Evolutionary conservation across 2,797 vertebrate genomes (phyloP).

Genomic region (Takifugu rubripes): DNA sequence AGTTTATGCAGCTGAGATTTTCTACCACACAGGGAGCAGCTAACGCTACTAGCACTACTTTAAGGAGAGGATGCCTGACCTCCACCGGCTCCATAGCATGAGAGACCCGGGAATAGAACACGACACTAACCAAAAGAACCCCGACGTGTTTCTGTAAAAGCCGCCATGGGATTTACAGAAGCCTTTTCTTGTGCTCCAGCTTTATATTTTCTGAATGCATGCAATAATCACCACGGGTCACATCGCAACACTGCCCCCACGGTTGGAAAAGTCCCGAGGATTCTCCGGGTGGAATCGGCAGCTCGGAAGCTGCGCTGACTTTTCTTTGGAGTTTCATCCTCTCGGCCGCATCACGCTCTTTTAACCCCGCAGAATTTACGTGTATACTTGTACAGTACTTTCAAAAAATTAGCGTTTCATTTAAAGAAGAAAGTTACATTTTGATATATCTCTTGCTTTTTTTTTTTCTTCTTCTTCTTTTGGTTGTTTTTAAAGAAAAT

Average conservation of each 20-base stretch:
- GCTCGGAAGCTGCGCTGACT: slow-evolving; percentile 29
- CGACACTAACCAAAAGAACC: slow-evolving; percentile 20
- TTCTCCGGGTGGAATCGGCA: slow-evolving; percentile 33
- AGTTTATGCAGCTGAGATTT: slow-evolving; percentile 35
- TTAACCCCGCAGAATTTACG: slow-evolving; percentile 72
- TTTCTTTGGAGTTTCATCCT: slow-evolving; percentile 44
- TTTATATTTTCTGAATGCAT: slow-evolving; percentile 52
- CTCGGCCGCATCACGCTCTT: slow-evolving; percentile 35
- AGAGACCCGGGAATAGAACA: slow-evolving; percentile 11
- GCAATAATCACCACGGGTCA: slow-evolving; percentile 40
- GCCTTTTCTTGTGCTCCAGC: slow-evolving; percentile 20
- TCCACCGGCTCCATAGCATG: slow-evolving; percentile 17
- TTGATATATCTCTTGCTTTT: slow-evolving; percentile 90
- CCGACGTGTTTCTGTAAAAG: slow-evolving; percentile 22
- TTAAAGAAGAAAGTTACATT: slow-evolving; percentile 87
- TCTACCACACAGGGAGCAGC: slow-evolving; percentile 16
- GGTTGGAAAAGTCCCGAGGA: slow-evolving; percentile 22
- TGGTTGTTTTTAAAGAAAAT: slow-evolving; percentile 21
- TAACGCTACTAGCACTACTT: slow-evolving; percentile 16
- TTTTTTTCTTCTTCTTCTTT: slow-evolving; percentile 75
- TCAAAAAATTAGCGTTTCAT: slow-evolving; percentile 62
- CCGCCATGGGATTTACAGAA: neutral
- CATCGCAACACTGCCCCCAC: slow-evolving; percentile 34
- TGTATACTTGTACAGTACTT: slow-evolving; percentile 99
- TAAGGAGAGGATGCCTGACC: slow-evolving; percentile 33